phyloP scores from a whole-genome alignment of 92 coral and sea anemone genomes.

The Micromussa lordhowensis region DNA sequence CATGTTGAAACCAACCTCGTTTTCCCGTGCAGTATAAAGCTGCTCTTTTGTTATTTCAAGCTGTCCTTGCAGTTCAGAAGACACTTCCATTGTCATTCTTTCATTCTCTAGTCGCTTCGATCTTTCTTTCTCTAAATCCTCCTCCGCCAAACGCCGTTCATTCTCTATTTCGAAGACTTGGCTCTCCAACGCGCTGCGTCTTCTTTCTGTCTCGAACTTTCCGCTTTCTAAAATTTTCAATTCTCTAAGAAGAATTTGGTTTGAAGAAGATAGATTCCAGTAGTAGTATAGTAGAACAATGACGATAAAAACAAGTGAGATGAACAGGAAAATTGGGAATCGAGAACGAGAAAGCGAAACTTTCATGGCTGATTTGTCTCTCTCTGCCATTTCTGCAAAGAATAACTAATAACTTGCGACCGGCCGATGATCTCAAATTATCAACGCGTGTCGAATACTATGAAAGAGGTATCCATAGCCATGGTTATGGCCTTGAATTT shows the following conservation, averaged over 20 bases:
- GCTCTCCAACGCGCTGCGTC: constrained; percentile 9
- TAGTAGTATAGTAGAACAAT: constrained; percentile 1
- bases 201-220: neutral
- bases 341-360: constrained; percentile 22
- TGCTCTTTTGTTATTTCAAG: neutral
- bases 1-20: constrained; percentile 11
- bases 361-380: constrained; percentile 21
- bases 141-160: neutral
- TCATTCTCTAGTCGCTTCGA: neutral
- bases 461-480: constrained; percentile 2
- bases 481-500: constrained; percentile 27
- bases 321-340: neutral
- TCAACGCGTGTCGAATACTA: constrained; percentile 29
- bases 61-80: neutral
- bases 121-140: constrained; percentile 10
- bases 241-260: neutral
- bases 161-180: neutral
- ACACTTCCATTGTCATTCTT: neutral
- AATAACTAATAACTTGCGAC: no score
- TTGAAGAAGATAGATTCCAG: constrained; percentile 4
- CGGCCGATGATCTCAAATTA: neutral
- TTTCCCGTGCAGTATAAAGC: neutral
- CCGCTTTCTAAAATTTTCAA: neutral
- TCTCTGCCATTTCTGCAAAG: neutral
- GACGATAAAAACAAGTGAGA: neutral